Base-by-base conservation (phyloP, 2,113 vertebrate species). In the Psittacula cyanocephala region DNA sequence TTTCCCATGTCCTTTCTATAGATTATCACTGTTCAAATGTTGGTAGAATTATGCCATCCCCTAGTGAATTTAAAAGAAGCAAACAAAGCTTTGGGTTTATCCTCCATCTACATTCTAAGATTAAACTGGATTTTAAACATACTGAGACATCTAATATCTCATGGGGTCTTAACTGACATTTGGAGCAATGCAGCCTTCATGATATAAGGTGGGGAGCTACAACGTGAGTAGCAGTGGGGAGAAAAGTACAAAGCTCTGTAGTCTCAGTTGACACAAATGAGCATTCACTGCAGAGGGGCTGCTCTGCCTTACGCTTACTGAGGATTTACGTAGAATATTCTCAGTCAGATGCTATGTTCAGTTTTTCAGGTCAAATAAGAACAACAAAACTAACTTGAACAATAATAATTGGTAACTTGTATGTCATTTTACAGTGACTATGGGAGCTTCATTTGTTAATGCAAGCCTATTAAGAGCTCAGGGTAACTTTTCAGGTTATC, bases 31-130 rank as follows among this genome's bases (percentile, higher is more conserved):
- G 39, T 67, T 92, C 77, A 77, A 81, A 77, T 57, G 46, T 35
- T 88, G 68, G 37, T 84, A 23, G 60, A 77, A 86, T 71, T 63
- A 81, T 1, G 3, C 17, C 20, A 10, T 75, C 25, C 35, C 25
- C 59, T 46, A 81, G 85, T 37, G 74, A 80, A 81, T 83, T 81
- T 59, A n/a, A 86, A 89, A 55, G 43, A 60, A 78, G 63, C 35
- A 91, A 89, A 77, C 27, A 86, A 87, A 93, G 53, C 44, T 77
- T 77, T 57, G 53, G 5, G 27, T 67, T 94, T 87, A 91, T 95
- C 77, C 28, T 91, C n/a, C 64, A 70, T 75, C 53, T 91, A 39
- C 33, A 41, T n/a, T 69, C 41, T 28, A 74, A 86, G 69, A 92
- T 70, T 78, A 83, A 92, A 75, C 31, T 78, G 55, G 23, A 64